Conservation (phyloP, 2,113 vertebrate genomes). For the Nyctibius bracteatus region DNA sequence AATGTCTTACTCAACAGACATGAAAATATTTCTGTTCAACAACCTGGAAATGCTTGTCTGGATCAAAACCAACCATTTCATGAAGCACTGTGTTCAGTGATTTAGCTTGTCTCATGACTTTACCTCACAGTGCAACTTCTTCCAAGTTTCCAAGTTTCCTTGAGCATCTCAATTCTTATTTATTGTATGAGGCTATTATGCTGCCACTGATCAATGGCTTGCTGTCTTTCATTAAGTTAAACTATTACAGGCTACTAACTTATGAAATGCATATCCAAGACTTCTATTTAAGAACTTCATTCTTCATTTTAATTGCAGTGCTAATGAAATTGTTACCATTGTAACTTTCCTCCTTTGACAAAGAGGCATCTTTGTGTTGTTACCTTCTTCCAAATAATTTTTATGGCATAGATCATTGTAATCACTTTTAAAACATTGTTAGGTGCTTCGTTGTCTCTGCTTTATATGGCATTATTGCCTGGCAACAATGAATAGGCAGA, state of each 20-base stretch:
- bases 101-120: background rate
- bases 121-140: background rate
- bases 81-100: background rate
- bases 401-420: background rate
- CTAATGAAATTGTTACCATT: background rate
- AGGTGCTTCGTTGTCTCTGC: background rate
- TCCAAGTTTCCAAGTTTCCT: background rate
- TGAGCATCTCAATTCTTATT: background rate
- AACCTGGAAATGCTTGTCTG: background rate
- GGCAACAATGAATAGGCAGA: background rate
- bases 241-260: background rate
- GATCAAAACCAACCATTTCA: background rate
- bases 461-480: background rate
- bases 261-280: background rate
- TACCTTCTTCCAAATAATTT: background rate
- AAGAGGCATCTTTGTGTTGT: background rate
- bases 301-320: background rate
- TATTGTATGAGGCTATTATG: background rate
- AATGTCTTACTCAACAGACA: background rate
- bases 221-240: background rate
- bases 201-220: background rate
- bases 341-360: background rate
- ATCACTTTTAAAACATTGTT: background rate
- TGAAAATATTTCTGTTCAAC: background rate
- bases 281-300: background rate